These are phyloP conservation scores for Lydus trimaculatus DNA, from an alignment of 2,888 invertebrate genomes.

Conservation along the genomic window DNA sequence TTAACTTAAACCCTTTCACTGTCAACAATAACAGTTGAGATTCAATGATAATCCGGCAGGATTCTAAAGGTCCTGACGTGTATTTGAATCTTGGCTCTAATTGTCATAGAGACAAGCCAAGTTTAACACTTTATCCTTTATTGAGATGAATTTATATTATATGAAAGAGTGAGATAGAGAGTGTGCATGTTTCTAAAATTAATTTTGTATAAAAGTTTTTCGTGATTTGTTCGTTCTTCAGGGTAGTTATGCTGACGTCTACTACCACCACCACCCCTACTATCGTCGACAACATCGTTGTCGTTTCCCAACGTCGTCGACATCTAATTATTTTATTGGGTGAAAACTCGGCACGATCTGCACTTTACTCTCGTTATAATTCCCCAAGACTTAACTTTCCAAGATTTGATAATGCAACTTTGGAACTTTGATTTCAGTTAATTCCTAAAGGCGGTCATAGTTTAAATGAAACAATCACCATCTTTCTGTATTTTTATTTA, in stretches of 20 bases:
- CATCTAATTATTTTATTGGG: conserved; percentile 34
- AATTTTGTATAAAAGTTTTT: background rate
- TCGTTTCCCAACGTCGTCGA: background rate
- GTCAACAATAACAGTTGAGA: conserved; percentile 1
- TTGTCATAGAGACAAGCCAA: background rate
- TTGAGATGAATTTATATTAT: no score
- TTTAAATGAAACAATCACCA: background rate
- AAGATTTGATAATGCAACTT: conserved; percentile 34
- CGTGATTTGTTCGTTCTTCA: background rate
- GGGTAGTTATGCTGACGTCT: background rate
- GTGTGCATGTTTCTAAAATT: background rate
- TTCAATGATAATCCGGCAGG: background rate
- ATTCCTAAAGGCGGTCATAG: conserved; percentile 16
- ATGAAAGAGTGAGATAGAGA: background rate
- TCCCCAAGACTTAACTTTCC: conserved; percentile 32
- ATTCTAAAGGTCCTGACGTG: background rate
- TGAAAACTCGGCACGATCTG: conserved; percentile 37
- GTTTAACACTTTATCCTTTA: background rate
- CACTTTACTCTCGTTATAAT: conserved; percentile 37
- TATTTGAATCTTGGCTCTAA: background rate
- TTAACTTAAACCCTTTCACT: background rate
- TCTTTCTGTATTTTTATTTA: background rate
- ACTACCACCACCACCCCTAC: no score
- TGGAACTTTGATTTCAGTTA: conserved; percentile 33
- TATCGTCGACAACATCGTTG: conserved; percentile 15